A percentile compares a stretch with the other conserved stretches of the same genome.
Evolutionary conservation across 2,888 invertebrate species (phyloP).

Genomic region (Tinea pellionella): DNA sequence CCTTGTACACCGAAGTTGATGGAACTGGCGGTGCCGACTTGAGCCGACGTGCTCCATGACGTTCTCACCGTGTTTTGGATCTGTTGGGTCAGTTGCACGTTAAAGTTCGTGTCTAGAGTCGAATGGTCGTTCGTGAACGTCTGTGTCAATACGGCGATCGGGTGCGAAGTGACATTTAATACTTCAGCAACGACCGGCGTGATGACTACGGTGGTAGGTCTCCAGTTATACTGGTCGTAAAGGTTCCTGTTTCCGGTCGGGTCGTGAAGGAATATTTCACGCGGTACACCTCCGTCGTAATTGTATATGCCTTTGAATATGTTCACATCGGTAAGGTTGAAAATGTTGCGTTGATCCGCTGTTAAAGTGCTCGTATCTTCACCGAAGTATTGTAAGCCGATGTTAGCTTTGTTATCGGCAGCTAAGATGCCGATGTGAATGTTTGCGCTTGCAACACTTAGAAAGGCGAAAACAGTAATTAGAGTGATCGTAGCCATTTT

Average conservation of each 20-base stretch:
- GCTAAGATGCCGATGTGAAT: background rate
- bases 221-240: background rate
- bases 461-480: background rate
- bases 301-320: background rate
- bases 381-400: background rate
- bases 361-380: background rate
- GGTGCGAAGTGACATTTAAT: background rate
- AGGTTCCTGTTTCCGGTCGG: background rate
- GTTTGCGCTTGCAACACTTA: background rate
- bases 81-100: background rate
- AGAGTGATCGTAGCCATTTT: background rate
- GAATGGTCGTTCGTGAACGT: slow-evolving; percentile 2
- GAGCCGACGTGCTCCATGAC: background rate
- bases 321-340: background rate
- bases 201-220: background rate
- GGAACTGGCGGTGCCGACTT: background rate
- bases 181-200: background rate
- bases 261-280: background rate
- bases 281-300: background rate
- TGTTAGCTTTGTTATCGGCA: background rate
- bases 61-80: background rate
- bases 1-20: background rate
- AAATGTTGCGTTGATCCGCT: background rate
- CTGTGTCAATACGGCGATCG: background rate
- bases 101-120: background rate